Evolutionary conservation across 2,888 invertebrate species (phyloP).

Genomic region (Lasioglossum zephyrum): DNA sequence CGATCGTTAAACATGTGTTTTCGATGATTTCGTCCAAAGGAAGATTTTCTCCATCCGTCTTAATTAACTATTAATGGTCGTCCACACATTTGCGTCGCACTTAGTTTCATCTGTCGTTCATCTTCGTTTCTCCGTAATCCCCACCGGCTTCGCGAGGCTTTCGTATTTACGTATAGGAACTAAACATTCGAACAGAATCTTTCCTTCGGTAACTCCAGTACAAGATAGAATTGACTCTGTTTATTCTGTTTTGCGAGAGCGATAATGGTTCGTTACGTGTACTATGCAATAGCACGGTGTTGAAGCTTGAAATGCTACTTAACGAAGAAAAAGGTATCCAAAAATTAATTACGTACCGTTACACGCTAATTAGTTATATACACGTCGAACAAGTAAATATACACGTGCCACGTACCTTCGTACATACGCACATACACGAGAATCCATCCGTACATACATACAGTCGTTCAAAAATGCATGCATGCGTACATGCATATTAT

Average conservation of each 20-base stretch:
- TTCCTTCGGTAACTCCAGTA: constrained; percentile 38
- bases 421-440: background rate
- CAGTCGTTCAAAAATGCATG: background rate
- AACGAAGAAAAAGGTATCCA: constrained; percentile 81
- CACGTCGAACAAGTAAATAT: constrained; percentile 55
- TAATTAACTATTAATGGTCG: background rate
- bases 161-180: constrained; percentile 58
- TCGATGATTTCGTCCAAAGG: background rate
- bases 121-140: background rate
- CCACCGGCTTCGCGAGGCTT: background rate
- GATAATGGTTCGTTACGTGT: constrained; percentile 40
- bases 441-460: background rate
- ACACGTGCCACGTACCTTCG: background rate
- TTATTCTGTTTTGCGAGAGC: constrained; percentile 49
- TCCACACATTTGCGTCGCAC: background rate
- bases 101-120: background rate
- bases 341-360: constrained; percentile 66
- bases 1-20: background rate
- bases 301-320: constrained; percentile 69
- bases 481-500: background rate
- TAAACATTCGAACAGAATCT: constrained; percentile 54
- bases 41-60: background rate
- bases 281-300: constrained; percentile 64
- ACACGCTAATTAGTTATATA: constrained; percentile 68
- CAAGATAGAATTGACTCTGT: constrained; percentile 63